These are phyloP conservation scores for Microcaecilia unicolor DNA, from an alignment of 2,797 vertebrate species.

Conservation along the genomic window DNA sequence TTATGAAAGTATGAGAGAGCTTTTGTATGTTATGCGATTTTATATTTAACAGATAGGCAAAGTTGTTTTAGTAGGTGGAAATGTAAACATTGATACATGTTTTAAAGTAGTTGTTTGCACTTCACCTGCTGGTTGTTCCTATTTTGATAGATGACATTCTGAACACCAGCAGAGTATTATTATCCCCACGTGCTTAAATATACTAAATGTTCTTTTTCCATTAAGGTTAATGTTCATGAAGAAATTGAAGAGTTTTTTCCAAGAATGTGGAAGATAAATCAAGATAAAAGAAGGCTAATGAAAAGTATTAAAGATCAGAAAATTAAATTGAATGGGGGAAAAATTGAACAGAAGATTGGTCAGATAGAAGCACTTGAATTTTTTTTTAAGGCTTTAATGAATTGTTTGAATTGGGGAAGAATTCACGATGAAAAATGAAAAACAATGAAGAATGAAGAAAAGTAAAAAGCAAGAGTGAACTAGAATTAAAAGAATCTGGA, in stretches of 20 bases:
- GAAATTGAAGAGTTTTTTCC: slow-evolving; percentile 98
- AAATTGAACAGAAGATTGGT: slow-evolving; percentile 91
- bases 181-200: slow-evolving; percentile 89
- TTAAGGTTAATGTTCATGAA: slow-evolving; percentile 98
- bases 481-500: slow-evolving; percentile 97
- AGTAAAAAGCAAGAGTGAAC: slow-evolving; percentile 94
- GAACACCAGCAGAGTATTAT: slow-evolving; percentile 74
- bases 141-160: slow-evolving; percentile 63
- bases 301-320: slow-evolving; percentile 95
- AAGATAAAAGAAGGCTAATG: slow-evolving; percentile 98
- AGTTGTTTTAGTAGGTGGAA: slow-evolving; percentile 51
- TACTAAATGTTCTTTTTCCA: slow-evolving; percentile 98
- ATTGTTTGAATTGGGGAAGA: slow-evolving; percentile 91
- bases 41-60: no score
- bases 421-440: slow-evolving; percentile 94
- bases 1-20: no score
- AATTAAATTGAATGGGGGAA: slow-evolving; percentile 89
- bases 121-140: slow-evolving; percentile 67
- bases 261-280: slow-evolving; percentile 96
- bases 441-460: slow-evolving; percentile 96
- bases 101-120: slow-evolving; percentile 62
- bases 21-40: no score
- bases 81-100: slow-evolving; percentile 50
- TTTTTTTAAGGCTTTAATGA: slow-evolving; percentile 90
- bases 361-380: slow-evolving; percentile 92